Conservation (phyloP, 2,888 invertebrate species). For the Gisinianus flammeolus region DNA sequence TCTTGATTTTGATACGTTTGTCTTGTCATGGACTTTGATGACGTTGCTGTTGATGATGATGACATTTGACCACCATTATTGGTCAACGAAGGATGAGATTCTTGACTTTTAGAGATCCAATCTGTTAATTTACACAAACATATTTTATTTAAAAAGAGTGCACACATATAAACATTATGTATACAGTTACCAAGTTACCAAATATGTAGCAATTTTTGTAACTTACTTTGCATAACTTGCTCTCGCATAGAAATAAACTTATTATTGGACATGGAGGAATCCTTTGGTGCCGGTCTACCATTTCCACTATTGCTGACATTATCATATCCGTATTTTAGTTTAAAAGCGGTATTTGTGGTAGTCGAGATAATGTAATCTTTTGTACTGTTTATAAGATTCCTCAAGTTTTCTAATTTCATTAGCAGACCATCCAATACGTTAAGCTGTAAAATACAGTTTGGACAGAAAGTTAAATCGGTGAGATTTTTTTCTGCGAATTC, state of each 20-base stretch:
- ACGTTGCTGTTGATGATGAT: background rate
- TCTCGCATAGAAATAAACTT: conserved; percentile 12
- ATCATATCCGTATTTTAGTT: conserved; percentile 10
- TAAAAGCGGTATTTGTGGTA: conserved; percentile 2
- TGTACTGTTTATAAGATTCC: background rate
- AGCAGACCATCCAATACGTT: conserved; percentile 15
- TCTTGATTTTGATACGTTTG: background rate
- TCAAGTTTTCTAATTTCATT: conserved; percentile 8
- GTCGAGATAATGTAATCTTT: conserved; percentile 18
- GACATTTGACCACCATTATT: background rate
- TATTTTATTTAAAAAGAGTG: no score
- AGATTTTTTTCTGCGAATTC: background rate
- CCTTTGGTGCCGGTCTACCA: background rate
- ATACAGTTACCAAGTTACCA: no score
- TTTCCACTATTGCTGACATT: background rate
- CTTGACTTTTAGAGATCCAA: background rate
- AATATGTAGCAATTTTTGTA: no score
- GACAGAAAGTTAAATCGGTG: conserved; percentile 17
- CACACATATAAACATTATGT: no score
- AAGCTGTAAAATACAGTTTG: background rate
- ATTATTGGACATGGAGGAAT: background rate
- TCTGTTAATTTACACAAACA: no score
- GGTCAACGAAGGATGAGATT: background rate
- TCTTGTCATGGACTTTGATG: background rate
- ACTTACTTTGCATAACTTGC: conserved; percentile 29